Evolutionary conservation across 2,888 invertebrate species (phyloP), one percentile per base, ranked within the genome.

Genomic region (Rotaria macrura): DNA sequence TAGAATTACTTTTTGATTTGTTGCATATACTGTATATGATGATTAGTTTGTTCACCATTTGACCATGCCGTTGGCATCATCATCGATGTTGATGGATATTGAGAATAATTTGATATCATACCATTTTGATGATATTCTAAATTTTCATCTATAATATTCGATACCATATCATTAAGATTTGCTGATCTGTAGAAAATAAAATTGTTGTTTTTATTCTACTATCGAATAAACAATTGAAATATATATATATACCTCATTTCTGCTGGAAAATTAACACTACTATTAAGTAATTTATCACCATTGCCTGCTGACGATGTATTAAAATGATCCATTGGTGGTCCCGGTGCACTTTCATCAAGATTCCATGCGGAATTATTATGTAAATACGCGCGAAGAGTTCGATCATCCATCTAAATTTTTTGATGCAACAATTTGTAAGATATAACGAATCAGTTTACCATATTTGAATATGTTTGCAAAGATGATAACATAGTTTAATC

Each of bases 121-220:
- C 40, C 40, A 43, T 40, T 25, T 12, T 34, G 65, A 43, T n/a
- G 79, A 79, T 79, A 79, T 43, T 79, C 79, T 2, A 43, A 4
- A 79, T 79, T 79, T 79, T 79, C 79, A 43, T 79, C 79, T n/a
- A 79, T 79, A 5, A 79, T 79, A 43, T 6, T 79, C 14, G 79
- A 79, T 25, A 79, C 79, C 79, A 79, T 79, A 4, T 79, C 43
- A n/a, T 79, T 79, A 25, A 79, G 43, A 43, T 79, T 79, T 43
- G 79, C 79, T n/a, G 79, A 43, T 79, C 79, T 79, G n/a, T 43
- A 79, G 6, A n/a, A n/a, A n/a, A n/a, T n/a, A n/a, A n/a, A n/a
- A n/a, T n/a, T n/a, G n/a, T 38, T 9, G 6, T 12, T 20, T 10
- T 43, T 3, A 10, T 2, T 25, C 10, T 17, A 23, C 23, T 0